Percentiles rank a stretch among this genome's conserved stretches.
Conservation (phyloP, 2,888 invertebrate species). For the Heteromurus nitidus region DNA sequence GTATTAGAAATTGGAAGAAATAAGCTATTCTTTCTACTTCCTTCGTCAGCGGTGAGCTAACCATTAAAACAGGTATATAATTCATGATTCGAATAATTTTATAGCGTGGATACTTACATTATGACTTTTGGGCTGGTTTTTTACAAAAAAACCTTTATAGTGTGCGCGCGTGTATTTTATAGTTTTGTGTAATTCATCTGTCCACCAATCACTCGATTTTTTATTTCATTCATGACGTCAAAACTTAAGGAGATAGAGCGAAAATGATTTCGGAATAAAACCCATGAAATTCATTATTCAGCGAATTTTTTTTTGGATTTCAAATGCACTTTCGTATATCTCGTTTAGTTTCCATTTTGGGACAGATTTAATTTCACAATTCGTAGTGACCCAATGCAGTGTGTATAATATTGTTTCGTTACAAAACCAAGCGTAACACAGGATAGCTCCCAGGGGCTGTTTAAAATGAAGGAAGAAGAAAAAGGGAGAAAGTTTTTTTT, state of each 20-base stretch:
- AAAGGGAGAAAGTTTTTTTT: not conserved
- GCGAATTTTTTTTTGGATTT: not conserved
- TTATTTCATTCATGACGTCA: no score
- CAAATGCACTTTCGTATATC: not conserved
- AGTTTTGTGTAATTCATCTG: no score
- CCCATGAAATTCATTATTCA: not conserved
- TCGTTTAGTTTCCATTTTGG: constrained; percentile 2
- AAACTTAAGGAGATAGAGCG: no score
- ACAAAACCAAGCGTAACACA: not conserved
- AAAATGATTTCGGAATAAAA: not conserved
- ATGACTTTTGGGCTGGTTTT: not conserved
- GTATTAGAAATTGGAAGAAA: no score
- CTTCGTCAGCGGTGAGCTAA: no score
- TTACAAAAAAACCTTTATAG: not conserved
- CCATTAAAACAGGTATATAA: no score
- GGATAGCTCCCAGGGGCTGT: constrained; percentile 20
- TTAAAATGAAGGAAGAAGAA: not conserved
- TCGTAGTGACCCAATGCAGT: not conserved
- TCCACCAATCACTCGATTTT: no score
- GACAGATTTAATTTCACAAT: not conserved
- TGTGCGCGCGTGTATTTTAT: no score
- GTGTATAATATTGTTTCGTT: not conserved
- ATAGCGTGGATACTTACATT: not conserved
- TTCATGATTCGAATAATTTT: no score
- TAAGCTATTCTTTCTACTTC: no score